Evolutionary conservation across 2,113 vertebrate genomes (phyloP), one percentile per base, ranked within the genome.

Genomic region (Aspidoscelis tigris): DNA sequence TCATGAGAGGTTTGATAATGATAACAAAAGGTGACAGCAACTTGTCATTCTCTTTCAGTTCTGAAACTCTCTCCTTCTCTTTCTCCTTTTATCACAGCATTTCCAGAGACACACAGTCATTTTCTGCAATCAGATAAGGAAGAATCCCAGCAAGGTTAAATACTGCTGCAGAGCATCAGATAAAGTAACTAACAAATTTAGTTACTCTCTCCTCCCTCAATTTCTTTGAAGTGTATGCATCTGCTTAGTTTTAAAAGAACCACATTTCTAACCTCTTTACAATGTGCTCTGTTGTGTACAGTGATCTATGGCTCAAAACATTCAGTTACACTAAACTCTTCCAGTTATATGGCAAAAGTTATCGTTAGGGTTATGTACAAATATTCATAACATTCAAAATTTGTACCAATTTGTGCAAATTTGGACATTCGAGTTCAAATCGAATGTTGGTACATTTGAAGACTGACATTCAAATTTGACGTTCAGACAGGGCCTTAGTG

Each of bases 51-150:
- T 76, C 72, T 68, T 55, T 80, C 78, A 44, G 20, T 10, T 22
- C 24, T 80, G 44, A 80, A 76, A 47, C 44, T 50, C 21, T 69
- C 58, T 50, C 14, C 21, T 84, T 83, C 80, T 72, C 76, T 69
- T 8, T 26, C 85, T 83, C 81, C 74, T 65, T 76, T 87, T 80
- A 83, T 81, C 24, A 86, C 0, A 0, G 16, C 10, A 75, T 84
- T 93, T 90, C 72, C 43, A 87, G 61, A 74, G 47, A 87, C 85
- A 43, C 4, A 68, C 73, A 77, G 16, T 88, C 81, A 58, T 5
- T 66, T 78, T 68, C n/a, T 73, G 83, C 78, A 20, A 81, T n/a
- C 39, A 85, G 43, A 43, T 84, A 76, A 82, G 26, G 82, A 41
- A 81, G 7, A 76, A 84, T 76, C 64, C 7, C 10, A 58, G n/a